These are phyloP conservation scores for Tinamus guttatus DNA, from an alignment of 2,113 vertebrate genomes.

Conservation along the genomic window DNA sequence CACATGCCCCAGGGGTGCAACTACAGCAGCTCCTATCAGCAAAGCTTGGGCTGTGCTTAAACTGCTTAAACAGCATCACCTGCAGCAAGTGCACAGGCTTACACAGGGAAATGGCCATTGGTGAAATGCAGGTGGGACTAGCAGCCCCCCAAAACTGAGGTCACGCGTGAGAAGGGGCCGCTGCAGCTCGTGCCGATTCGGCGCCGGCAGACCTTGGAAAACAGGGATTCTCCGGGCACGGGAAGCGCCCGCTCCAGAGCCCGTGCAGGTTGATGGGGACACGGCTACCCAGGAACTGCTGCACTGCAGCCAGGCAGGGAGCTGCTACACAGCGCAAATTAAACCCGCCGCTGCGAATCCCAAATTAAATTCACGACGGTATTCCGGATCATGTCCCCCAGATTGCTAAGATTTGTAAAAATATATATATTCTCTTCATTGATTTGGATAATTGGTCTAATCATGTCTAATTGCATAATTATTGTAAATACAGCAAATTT, in stretches of 20 bases:
- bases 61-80: accelerated
- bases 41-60: accelerated
- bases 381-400: not conserved
- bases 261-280: not conserved
- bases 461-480: conserved; percentile 76
- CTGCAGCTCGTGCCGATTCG: too few relatives aligned
- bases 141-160: too few relatives aligned
- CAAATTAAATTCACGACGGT: not conserved
- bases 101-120: accelerated
- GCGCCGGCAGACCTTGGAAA: too few relatives aligned
- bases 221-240: not conserved
- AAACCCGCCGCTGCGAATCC: not conserved
- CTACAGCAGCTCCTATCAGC: not conserved
- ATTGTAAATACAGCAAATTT: conserved; percentile 76
- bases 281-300: not conserved
- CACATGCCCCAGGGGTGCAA: accelerated
- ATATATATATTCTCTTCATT: conserved; percentile 48
- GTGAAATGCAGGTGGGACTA: accelerated
- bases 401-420: conserved; percentile 62
- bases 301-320: not conserved
- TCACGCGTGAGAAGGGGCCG: too few relatives aligned
- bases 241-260: not conserved
- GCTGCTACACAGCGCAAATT: not conserved
- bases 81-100: not conserved
- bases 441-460: conserved; percentile 74